Evolutionary conservation across 2,888 invertebrate genomes (phyloP), one percentile per base, ranked within the genome.

Genomic region (Lacanobia oleracea): DNA sequence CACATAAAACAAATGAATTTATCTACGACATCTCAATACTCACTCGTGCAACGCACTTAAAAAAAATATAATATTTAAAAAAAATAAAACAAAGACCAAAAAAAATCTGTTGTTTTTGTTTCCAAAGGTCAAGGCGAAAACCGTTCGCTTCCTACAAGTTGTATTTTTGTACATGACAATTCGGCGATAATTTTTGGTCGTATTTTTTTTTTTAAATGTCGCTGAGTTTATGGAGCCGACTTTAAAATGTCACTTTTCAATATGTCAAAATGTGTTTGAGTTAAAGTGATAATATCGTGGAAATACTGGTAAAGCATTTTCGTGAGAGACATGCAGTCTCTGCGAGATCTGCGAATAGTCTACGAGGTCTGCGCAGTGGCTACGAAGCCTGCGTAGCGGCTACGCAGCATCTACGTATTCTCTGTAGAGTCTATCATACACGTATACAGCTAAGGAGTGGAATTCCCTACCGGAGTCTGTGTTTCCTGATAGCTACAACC

Each of bases 121-220:
- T 2, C 0, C 0, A 80, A 79, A 79, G 80, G 57, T 79, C 80
- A 79, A 80, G 71, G 71, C 2, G n/a, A 12, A 7, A 10, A 18
- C 63, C 79, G 10, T 18, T 80, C 76, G 81, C 72, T 79, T 80
- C 79, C 65, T 69, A 1, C 51, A 18, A 33, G 59, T 54, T 59
- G 23, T 80, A 80, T 80, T 75, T 79, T 61, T 51, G 75, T 64
- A 48, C 48, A 64, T 64, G 75, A 79, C 79, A 70, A 75, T 78
- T 78, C 23, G 79, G 75, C 48, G 27, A 40, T 63, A 66, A 79
- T 79, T 77, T 45, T 78, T 64, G 59, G 37, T 60, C 27, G 50
- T 73, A 23, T 54, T 27, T 51, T 27, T 57, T 54, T 16, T 21
- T 72, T 61, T 16, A 62, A 56, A 48, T 70, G 18, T n/a, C 45